Percentiles rank a stretch among this genome's conserved stretches.
phyloP scores from a whole-genome alignment of 2,113 vertebrate genomes.

The Zeus faber region DNA sequence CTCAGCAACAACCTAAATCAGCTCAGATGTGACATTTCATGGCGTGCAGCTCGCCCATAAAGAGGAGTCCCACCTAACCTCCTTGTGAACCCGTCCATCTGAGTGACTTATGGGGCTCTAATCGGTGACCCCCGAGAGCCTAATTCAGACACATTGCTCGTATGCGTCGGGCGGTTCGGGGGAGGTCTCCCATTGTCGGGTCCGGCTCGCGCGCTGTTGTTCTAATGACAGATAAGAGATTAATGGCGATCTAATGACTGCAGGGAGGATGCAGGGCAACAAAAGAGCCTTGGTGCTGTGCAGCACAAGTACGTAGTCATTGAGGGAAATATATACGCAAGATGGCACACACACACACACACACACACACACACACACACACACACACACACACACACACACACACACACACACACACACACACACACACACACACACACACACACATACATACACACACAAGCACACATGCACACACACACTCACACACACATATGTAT shows the following conservation, averaged over 20 bases:
- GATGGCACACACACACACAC: no score
- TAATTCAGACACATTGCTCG: conserved; percentile 58
- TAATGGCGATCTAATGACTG: conserved; percentile 64
- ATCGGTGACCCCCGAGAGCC: conserved; percentile 65
- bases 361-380: no score
- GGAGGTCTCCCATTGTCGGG: conserved; percentile 47
- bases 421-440: conserved; percentile 12
- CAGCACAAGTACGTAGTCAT: conserved; percentile 48
- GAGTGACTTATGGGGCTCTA: conserved; percentile 59
- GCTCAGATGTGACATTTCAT: background rate
- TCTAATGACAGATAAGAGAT: conserved; percentile 65
- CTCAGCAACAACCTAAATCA: background rate
- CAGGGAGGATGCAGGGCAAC: conserved; percentile 52
- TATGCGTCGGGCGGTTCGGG: conserved; percentile 38
- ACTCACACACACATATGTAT: no score
- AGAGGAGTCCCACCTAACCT: conserved; percentile 43
- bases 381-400: conserved; percentile 9
- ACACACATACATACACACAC: conserved; percentile 2
- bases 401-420: background rate
- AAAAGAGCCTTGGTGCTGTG: conserved; percentile 44
- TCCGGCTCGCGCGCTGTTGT: conserved; percentile 52
- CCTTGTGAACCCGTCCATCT: conserved; percentile 55
- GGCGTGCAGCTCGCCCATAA: background rate
- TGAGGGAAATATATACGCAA: no score
- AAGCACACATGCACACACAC: background rate